These are phyloP conservation scores for Ichneumoninae sp. DNA, from an alignment of 2,888 invertebrate genomes.

Conservation along the genomic window DNA sequence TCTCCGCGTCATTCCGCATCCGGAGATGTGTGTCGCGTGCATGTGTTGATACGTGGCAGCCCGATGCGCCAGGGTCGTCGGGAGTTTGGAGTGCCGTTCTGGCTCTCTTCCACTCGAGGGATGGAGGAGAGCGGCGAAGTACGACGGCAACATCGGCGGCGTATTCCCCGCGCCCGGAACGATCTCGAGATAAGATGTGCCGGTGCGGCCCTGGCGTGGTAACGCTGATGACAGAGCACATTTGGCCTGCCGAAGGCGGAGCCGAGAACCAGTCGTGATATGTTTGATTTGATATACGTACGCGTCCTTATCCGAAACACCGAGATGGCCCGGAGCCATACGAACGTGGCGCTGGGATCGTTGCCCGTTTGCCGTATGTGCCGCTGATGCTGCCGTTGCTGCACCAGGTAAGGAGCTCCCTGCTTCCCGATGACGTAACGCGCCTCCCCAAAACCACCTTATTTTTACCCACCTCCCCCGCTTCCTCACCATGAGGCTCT, in stretches of 20 bases:
- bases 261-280: conserved; percentile 71
- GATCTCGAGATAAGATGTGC: conserved; percentile 67
- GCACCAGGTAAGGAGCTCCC: conserved; percentile 52
- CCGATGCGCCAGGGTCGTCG: conserved; percentile 17
- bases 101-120: conserved; percentile 8
- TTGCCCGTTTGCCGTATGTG: conserved; percentile 50
- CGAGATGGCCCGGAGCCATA: conserved; percentile 47
- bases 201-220: conserved; percentile 57
- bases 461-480: conserved; percentile 4
- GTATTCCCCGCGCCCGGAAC: conserved; percentile 62
- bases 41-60: neutral
- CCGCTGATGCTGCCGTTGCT: conserved; percentile 17
- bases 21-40: conserved; percentile 9
- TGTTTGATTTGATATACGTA: conserved; percentile 73
- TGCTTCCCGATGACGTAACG: conserved; percentile 55
- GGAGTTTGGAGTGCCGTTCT: neutral
- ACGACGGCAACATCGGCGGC: conserved; percentile 30
- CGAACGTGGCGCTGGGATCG: conserved; percentile 42
- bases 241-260: conserved; percentile 71
- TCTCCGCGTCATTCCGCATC: conserved; percentile 54
- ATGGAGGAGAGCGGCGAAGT: neutral
- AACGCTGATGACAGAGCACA: conserved; percentile 72
- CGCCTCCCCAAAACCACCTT: conserved; percentile 22
- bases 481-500: neutral
- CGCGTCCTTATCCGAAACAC: conserved; percentile 71